Conservation (phyloP, 1,140 invertebrate genomes). For the Coelopa frigida region DNA sequence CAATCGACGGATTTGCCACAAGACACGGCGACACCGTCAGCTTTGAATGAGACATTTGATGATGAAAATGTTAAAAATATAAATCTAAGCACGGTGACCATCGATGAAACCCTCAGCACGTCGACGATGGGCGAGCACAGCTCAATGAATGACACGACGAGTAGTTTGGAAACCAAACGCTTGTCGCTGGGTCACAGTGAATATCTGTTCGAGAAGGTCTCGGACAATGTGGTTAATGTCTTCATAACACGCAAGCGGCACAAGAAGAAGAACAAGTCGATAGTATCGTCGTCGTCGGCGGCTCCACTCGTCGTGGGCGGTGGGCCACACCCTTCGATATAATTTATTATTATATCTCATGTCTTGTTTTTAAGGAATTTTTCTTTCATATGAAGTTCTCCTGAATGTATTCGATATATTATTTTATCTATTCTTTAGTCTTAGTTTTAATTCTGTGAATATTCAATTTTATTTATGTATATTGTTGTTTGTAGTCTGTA, state of each 20-base stretch:
- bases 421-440: too few species aligned
- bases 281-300: too few species aligned
- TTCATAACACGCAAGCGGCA: conserved; percentile 20
- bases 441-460: too few species aligned
- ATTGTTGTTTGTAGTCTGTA: too few species aligned
- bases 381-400: too few species aligned
- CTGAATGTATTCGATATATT: too few species aligned
- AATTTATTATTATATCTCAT: too few species aligned
- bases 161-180: conserved; percentile 24
- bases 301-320: too few species aligned
- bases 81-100: background rate
- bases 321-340: too few species aligned
- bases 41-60: background rate
- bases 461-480: too few species aligned
- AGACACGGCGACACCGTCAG: background rate
- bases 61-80: background rate
- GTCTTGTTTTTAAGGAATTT: too few species aligned
- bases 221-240: conserved; percentile 13
- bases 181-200: conserved; percentile 33
- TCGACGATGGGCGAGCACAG: background rate
- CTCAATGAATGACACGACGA: background rate
- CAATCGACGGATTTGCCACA: background rate
- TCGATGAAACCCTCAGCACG: background rate
- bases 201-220: conserved; percentile 33
- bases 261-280: conserved; percentile 4